Percentiles rank a stretch among this genome's conserved stretches.
Evolutionary conservation across 2,797 vertebrate genomes (phyloP).

Genomic region (Fistularia commersonii): DNA sequence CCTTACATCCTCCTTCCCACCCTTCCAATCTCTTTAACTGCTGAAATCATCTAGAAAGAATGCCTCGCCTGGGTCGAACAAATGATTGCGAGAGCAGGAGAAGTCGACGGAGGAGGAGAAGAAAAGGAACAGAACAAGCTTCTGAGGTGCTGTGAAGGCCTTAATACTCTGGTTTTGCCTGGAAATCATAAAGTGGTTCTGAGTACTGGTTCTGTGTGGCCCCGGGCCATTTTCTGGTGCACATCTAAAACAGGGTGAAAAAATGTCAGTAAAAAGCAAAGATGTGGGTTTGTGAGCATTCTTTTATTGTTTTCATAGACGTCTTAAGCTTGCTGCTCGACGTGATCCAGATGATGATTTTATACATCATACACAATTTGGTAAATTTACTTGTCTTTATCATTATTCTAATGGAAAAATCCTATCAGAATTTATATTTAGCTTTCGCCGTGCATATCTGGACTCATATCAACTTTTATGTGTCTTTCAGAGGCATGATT

Average conservation of each 20-base stretch:
- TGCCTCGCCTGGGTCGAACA: slow-evolving; percentile 64
- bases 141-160: slow-evolving; percentile 33
- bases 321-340: slow-evolving; percentile 5
- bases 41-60: slow-evolving; percentile 75
- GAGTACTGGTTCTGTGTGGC: slow-evolving; percentile 35
- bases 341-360: slow-evolving; percentile 9
- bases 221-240: slow-evolving; percentile 32
- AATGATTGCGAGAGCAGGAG: slow-evolving; percentile 50
- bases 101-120: slow-evolving; percentile 28
- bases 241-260: slow-evolving; percentile 41
- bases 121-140: slow-evolving; percentile 30
- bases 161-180: slow-evolving; percentile 44
- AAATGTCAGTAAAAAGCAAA: slow-evolving; percentile 36
- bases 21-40: slow-evolving; percentile 44
- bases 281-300: slow-evolving; percentile 19
- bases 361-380: neutral
- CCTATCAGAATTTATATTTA: no score
- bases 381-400: no score
- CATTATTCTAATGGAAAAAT: no score
- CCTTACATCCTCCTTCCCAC: slow-evolving; percentile 23
- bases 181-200: slow-evolving; percentile 52
- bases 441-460: no score
- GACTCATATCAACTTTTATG: no score
- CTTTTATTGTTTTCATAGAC: slow-evolving; percentile 21
- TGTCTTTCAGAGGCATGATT: no score